Evolutionary conservation across 2,113 vertebrate genomes (phyloP).

Genomic region (Rhipidura dahli): DNA sequence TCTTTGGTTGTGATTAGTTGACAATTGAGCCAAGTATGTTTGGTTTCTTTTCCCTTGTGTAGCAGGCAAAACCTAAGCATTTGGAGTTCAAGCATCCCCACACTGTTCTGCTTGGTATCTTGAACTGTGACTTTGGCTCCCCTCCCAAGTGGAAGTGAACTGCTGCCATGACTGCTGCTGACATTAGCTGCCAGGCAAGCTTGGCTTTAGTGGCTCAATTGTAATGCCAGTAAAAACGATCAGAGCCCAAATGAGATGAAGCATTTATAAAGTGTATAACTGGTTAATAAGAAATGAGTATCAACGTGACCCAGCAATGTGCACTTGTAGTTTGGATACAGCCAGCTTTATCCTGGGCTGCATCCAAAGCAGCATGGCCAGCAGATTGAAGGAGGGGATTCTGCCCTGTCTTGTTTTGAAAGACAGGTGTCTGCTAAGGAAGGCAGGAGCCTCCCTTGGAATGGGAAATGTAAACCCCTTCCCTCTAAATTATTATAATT

Average conservation of each 20-base stretch:
- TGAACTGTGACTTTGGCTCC: neutral
- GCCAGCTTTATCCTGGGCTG: neutral
- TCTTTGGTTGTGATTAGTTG: neutral
- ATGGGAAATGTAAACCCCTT: no score
- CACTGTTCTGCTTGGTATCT: neutral
- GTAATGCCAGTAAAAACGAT: neutral
- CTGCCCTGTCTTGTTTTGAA: no score
- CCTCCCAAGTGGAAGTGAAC: neutral
- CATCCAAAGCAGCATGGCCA: neutral
- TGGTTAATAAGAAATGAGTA: neutral
- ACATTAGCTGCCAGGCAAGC: neutral
- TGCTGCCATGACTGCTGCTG: neutral
- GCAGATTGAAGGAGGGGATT: neutral
- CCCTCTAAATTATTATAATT: no score
- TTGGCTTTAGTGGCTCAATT: neutral
- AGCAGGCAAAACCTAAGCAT: neutral
- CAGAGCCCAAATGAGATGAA: neutral
- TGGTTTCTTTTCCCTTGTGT: neutral
- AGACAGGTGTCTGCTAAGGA: no score
- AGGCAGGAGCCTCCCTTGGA: no score
- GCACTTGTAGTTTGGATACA: neutral
- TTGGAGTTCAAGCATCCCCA: neutral
- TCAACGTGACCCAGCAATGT: neutral
- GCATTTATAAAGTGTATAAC: neutral
- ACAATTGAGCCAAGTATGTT: accelerated